Percentiles rank a stretch among this genome's conserved stretches.
These are phyloP conservation scores for Cercopithecus mona DNA, from an alignment of 2,113 vertebrate species.

Conservation along the genomic window DNA sequence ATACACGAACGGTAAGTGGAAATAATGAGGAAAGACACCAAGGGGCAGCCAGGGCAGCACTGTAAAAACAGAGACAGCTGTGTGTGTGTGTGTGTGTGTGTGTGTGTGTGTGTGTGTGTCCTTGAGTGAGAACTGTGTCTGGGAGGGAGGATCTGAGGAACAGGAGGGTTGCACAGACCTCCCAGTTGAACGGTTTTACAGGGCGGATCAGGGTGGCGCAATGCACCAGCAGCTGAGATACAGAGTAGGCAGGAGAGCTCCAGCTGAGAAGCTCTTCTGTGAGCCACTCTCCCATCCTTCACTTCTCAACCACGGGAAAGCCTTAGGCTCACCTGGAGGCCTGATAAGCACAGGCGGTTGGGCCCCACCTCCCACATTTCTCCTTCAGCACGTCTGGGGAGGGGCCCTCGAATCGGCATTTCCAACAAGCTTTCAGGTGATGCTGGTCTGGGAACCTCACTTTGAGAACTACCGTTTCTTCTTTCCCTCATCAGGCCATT, in stretches of 20 bases:
- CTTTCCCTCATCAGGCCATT: neutral
- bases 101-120: too few species aligned
- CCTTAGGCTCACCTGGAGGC: neutral
- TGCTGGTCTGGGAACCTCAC: neutral
- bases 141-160: neutral
- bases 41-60: neutral
- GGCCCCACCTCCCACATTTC: too few species aligned
- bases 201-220: neutral
- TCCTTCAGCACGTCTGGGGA: too few species aligned
- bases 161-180: neutral
- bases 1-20: neutral
- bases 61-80: neutral
- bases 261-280: neutral
- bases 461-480: neutral
- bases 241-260: neutral
- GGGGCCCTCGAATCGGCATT: neutral
- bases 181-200: neutral
- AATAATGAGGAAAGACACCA: conserved; percentile 5
- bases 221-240: neutral
- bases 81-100: too few species aligned
- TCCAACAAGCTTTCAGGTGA: neutral
- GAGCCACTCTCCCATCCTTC: too few species aligned
- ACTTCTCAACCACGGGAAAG: neutral
- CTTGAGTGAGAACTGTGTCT: neutral
- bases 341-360: too few species aligned